Evolutionary conservation across 2,888 invertebrate genomes (phyloP), one percentile per base, ranked within the genome.

Genomic region (Dynastes hyllus): DNA sequence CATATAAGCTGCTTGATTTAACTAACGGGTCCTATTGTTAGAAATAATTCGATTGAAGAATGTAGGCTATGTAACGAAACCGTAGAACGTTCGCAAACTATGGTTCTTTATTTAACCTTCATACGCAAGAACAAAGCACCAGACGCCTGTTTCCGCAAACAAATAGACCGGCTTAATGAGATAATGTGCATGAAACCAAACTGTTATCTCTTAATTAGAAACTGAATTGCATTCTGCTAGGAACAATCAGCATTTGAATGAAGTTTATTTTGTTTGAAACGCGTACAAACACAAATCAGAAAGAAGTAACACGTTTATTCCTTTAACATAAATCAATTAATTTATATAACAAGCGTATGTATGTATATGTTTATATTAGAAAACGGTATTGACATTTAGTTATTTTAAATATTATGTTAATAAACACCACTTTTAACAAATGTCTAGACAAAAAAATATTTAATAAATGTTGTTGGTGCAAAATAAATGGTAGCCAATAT

Each of bases 201-300:
- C 55, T 37, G 67, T 71, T 71, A 70, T 53, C 70, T 53, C 29
- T 50, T 67, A 67, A 67, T 67, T 67, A 50, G 22, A 67, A 50
- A 50, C 50, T 67, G 50, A 45, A 45, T 50, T 45, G 9, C 22
- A 67, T 67, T 50, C 8, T 67, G n/a, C 40, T 67, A 2, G 16
- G 9, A 27, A 27, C 2, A 45, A 45, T 29, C n/a, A 2, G 22
- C 66, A 66, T 66, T 40, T 66, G 40, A 22, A 66, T 40, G 6
- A 40, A 66, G 29, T 32, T 63, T 63, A 63, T 32, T 16, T 22
- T 55, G 22, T n/a, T 63, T 13, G 32, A 32, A 63, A 32, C 55
- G 55, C 5, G 6, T 63, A 29, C 13, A 27, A 63, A 63, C 63
- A 13, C 2, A 32, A 32, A 63, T 3, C 63, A 9, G 32, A n/a